Evolutionary conservation across 1,140 invertebrate genomes (phyloP).

Genomic region (Atopsyche davidsoni): DNA sequence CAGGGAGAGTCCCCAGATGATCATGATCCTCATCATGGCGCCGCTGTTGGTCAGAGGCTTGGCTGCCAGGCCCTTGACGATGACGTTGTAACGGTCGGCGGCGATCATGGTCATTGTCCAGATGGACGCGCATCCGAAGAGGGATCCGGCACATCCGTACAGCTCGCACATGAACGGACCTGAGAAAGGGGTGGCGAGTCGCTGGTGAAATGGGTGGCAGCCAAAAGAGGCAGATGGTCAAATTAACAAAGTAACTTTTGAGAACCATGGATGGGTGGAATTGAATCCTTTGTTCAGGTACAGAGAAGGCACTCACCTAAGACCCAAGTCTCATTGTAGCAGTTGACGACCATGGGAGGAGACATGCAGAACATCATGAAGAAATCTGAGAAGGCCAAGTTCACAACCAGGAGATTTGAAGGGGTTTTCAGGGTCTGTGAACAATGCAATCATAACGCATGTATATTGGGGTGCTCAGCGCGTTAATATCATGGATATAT

Average conservation of each 20-base stretch:
- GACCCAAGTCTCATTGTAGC: constrained; percentile 82
- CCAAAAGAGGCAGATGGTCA: not conserved
- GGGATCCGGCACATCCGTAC: constrained; percentile 69
- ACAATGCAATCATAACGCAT: too few relatives aligned
- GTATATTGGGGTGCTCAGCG: constrained; percentile 52
- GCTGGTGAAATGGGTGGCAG: not conserved
- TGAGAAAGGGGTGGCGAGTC: constrained; percentile 26
- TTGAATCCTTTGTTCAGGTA: not conserved
- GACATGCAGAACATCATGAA: constrained; percentile 80
- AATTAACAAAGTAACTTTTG: not conserved
- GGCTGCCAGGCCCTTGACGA: constrained; percentile 69
- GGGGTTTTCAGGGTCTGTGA: constrained; percentile 64
- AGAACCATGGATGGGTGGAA: not conserved
- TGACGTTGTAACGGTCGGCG: constrained; percentile 78
- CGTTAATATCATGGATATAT: constrained; percentile 1
- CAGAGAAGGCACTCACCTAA: constrained; percentile 49
- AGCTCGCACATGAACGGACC: constrained; percentile 76
- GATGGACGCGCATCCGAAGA: constrained; percentile 75
- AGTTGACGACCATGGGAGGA: constrained; percentile 80
- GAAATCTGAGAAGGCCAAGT: constrained; percentile 83
- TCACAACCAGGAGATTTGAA: constrained; percentile 78
- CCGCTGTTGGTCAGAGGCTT: constrained; percentile 64
- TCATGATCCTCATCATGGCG: constrained; percentile 60
- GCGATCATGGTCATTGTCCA: constrained; percentile 80
- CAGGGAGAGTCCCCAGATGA: constrained; percentile 63